Base-by-base conservation (phyloP, 2,888 invertebrate species). In the Campoplex nolae region DNA sequence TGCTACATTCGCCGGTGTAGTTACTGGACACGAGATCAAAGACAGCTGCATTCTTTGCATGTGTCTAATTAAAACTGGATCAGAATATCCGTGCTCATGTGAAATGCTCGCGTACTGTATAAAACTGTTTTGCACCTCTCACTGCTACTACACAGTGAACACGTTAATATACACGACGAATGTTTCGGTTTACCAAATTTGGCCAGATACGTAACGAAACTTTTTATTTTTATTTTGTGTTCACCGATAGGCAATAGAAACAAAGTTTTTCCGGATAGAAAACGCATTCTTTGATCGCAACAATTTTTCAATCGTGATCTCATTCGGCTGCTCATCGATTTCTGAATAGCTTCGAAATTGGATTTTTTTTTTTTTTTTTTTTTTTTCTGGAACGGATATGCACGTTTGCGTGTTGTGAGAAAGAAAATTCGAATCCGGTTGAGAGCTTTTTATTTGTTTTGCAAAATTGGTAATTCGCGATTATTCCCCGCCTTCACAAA, bases 11-110 rank as follows among this genome's bases (percentile, higher is more conserved):
- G 51, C 54, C n/a, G 42, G 62, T 28, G 67, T 54, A 51, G 54
- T 56, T 65, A 48, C 45, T 71, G n/a, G n/a, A 71, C 70, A 45
- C 62, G 28, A 77, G 76, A 80, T 83, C 83, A 67, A 65, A 80
- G 73, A 77, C 75, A 67, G 75, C 85, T 81, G 76, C 73, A 83
- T 83, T 83, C 81, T 88, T 88, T 83, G 80, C 76, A 85, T 85
- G 80, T 77, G 76, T 85, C 83, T 85, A 80, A 88, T 88, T 88
- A 85, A 86, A 86, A 84, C 74, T 82, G 65, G 74, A 88, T 82
- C 74, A 51, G 62, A 86, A 81, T 88, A 83, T 82, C 71, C n/a
- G 58, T 9, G 58, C 74, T 18, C 54, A 23, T 42, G 74, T 68
- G 51, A 67, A 38, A 35, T n/a, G 18, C n/a, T 42, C 23, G 48